Evolutionary conservation across 2,797 vertebrate species (phyloP).

Genomic region (Glossophaga mutica): DNA sequence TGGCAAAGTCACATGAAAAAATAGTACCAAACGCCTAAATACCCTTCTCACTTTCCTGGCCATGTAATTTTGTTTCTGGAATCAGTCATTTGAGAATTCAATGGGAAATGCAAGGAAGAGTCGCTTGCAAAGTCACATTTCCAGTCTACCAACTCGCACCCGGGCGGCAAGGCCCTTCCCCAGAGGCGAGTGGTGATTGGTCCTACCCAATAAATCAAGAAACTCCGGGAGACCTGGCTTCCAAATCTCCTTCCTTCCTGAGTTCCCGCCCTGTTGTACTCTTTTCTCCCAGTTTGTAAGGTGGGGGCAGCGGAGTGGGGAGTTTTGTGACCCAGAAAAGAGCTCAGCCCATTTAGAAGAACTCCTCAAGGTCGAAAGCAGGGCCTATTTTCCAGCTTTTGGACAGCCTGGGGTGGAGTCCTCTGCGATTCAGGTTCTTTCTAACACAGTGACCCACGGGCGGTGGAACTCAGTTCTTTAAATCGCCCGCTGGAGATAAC

Average conservation of each 20-base stretch:
- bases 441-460: neutral
- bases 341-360: too few relatives aligned
- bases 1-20: neutral
- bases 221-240: neutral
- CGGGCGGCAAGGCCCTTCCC: accelerated
- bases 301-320: too few relatives aligned
- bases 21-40: neutral
- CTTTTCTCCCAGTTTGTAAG: neutral
- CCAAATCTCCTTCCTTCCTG: neutral
- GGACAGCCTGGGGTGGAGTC: neutral
- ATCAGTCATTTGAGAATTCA: neutral
- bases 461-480: neutral
- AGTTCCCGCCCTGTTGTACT: neutral
- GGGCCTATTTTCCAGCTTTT: neutral
- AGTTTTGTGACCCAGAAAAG: neutral
- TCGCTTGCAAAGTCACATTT: neutral
- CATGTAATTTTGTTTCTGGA: neutral
- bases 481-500: neutral
- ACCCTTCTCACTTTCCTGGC: accelerated
- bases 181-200: neutral
- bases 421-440: neutral
- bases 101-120: neutral
- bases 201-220: neutral
- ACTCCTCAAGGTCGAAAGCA: neutral
- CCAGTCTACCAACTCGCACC: accelerated